These are phyloP conservation scores for Bimastos eiseni DNA, from an alignment of 2,888 invertebrate species.

Conservation along the genomic window DNA sequence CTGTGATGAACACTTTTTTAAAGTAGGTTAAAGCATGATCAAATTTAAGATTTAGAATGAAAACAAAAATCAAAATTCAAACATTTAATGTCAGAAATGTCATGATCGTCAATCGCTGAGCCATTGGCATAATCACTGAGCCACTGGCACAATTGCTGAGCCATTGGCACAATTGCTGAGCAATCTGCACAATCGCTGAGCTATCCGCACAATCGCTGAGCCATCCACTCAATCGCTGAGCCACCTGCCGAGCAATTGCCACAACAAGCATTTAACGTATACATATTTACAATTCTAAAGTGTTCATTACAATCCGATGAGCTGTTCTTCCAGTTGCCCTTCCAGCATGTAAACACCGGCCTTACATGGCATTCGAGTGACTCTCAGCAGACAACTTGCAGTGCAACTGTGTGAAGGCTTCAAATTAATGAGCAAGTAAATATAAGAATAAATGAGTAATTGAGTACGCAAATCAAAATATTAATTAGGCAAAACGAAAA, in stretches of 20 bases:
- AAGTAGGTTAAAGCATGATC: not conserved
- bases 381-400: not conserved
- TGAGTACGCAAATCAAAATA: not conserved
- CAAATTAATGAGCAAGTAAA: not conserved
- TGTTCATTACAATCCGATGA: not conserved
- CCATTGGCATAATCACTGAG: not conserved
- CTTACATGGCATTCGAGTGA: not conserved
- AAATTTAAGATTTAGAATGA: no score
- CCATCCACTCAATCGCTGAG: no score
- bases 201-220: no score
- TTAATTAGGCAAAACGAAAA: no score
- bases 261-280: no score
- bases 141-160: not conserved
- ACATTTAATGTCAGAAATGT: not conserved
- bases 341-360: not conserved
- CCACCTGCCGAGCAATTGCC: no score
- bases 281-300: not conserved
- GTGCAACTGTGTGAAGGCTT: not conserved
- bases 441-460: not conserved
- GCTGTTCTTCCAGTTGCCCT: not conserved
- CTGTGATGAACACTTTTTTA: not conserved
- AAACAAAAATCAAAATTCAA: not conserved
- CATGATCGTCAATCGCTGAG: not conserved
- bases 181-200: no score
- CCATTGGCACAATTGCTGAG: no score